These are phyloP conservation scores for Euborellia annulipes DNA, from an alignment of 1,140 invertebrate genomes.

Conservation along the genomic window DNA sequence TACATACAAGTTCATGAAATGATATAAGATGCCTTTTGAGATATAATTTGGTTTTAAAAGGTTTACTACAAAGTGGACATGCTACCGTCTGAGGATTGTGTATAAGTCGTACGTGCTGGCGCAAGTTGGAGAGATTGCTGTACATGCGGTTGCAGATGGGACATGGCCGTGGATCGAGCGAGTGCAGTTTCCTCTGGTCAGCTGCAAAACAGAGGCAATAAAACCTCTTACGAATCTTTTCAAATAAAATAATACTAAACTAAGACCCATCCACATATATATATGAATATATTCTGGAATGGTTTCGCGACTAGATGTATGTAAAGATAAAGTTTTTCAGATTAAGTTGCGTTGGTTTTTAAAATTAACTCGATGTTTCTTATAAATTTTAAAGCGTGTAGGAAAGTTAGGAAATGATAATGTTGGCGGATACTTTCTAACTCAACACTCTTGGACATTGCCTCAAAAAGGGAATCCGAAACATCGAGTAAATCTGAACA, in stretches of 20 bases:
- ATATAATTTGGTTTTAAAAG: constrained; percentile 63
- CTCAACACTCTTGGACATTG: too few species aligned
- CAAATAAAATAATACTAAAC: background rate
- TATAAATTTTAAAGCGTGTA: too few species aligned
- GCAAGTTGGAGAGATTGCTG: constrained; percentile 62
- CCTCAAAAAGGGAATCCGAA: too few species aligned
- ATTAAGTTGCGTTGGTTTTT: too few species aligned
- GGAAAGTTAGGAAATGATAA: too few species aligned
- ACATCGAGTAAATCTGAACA: too few species aligned
- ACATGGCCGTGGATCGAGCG: constrained; percentile 50
- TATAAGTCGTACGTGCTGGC: constrained; percentile 63
- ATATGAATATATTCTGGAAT: too few species aligned
- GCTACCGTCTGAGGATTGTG: constrained; percentile 58
- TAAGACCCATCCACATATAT: too few species aligned
- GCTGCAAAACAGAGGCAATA: constrained; percentile 9
- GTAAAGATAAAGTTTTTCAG: too few species aligned
- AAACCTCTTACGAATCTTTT: background rate
- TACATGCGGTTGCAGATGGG: constrained; percentile 61
- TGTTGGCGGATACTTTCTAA: too few species aligned
- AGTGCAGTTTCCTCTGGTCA: constrained; percentile 36
- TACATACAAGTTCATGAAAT: constrained; percentile 31
- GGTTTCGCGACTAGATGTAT: too few species aligned
- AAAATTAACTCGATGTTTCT: too few species aligned
- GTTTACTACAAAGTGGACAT: constrained; percentile 54
- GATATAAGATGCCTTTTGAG: constrained; percentile 48